A percentile compares a stretch with the other conserved stretches of the same genome.
Conservation (phyloP, 2,113 vertebrate genomes). For the Microcebus griseorufus region DNA sequence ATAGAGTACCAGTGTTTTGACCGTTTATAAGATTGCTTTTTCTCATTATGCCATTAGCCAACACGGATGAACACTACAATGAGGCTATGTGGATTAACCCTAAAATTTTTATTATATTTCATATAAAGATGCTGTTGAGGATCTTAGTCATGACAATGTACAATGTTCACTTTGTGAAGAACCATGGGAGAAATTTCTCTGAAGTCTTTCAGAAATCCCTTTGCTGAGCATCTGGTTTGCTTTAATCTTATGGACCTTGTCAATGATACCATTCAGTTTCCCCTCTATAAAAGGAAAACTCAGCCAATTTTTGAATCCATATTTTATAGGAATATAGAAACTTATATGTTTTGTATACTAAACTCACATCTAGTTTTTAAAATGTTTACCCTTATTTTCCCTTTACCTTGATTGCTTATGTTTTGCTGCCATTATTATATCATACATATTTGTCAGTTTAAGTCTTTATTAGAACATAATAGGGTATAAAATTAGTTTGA, state of each 20-base stretch:
- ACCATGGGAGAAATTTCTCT: background rate
- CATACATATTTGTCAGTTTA: background rate
- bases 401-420: background rate
- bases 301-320: background rate
- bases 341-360: background rate
- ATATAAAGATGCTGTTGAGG: background rate
- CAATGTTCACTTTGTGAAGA: background rate
- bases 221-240: background rate
- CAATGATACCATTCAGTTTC: background rate
- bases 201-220: background rate
- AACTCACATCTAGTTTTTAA: background rate
- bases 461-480: background rate
- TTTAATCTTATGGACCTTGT: background rate
- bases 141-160: background rate
- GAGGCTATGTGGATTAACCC: background rate
- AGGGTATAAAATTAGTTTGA: slow-evolving; percentile 27
- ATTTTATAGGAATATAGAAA: slow-evolving; percentile 8
- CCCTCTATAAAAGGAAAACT: background rate
- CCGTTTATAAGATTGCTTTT: background rate
- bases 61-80: fast-evolving
- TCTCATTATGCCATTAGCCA: background rate
- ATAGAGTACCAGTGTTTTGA: background rate
- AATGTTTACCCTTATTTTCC: background rate
- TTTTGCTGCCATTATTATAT: background rate
- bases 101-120: background rate